phyloP scores from a whole-genome alignment of 2,113 vertebrate species.

The Clinocottus analis region DNA sequence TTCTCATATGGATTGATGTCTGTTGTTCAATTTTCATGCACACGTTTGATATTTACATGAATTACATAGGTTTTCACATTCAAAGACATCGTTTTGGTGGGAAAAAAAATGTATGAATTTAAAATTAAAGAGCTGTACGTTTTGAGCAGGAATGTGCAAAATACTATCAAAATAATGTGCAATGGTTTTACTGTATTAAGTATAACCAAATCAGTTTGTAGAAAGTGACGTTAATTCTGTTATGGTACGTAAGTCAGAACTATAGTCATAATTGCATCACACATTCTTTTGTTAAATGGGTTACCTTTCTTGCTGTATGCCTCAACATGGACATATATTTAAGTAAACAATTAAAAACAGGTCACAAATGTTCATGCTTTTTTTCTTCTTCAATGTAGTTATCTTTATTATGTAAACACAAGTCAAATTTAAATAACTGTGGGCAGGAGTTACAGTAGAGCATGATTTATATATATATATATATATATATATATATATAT shows the following conservation, averaged over 20 bases:
- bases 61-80: background rate
- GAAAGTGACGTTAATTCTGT: no score
- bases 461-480: no score
- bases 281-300: background rate
- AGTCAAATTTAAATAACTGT: no score
- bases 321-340: background rate
- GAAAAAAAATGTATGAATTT: background rate
- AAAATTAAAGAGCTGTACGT: background rate
- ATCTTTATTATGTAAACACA: background rate
- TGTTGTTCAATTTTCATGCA: background rate
- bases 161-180: no score
- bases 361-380: background rate
- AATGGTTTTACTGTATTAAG: no score
- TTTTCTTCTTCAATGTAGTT: background rate
- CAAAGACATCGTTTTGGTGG: background rate
- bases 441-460: no score
- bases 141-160: no score
- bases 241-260: no score
- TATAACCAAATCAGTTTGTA: no score
- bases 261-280: background rate
- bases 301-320: no score
- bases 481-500: no score
- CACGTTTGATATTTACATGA: background rate
- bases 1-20: conserved; percentile 8
- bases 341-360: background rate